Evolutionary conservation across 92 coral and sea anemone species (phyloP).

Genomic region (Muricea muricata): DNA sequence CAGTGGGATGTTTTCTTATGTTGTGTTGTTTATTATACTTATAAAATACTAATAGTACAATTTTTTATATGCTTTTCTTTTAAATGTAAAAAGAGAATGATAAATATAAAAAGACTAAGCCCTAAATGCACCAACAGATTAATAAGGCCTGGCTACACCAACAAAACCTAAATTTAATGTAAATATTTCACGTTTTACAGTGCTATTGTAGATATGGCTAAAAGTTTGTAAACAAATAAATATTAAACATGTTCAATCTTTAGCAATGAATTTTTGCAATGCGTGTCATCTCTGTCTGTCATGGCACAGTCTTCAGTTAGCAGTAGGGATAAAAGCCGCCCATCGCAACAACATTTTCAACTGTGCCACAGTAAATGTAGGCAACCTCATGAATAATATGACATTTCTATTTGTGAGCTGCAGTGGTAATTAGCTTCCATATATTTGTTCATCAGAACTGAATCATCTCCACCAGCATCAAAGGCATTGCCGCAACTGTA

Average conservation of each 20-base stretch:
- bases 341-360: constrained; percentile 23
- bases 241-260: constrained; percentile 1
- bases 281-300: constrained; percentile 22
- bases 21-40: too few species aligned
- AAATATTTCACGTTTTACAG: too few species aligned
- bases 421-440: constrained; percentile 47
- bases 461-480: constrained; percentile 39
- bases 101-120: too few species aligned
- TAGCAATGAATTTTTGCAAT: constrained; percentile 19
- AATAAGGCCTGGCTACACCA: too few species aligned
- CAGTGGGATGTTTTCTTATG: too few species aligned
- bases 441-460: constrained; percentile 31
- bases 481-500: constrained; percentile 55
- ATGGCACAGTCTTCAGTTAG: constrained; percentile 31
- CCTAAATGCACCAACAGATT: too few species aligned
- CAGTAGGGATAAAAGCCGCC: constrained; percentile 44
- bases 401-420: constrained; percentile 31
- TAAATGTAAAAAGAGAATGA: too few species aligned
- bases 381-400: constrained; percentile 37
- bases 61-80: too few species aligned
- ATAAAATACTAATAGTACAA: too few species aligned
- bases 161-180: too few species aligned
- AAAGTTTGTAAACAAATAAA: too few species aligned
- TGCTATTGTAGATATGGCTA: too few species aligned
- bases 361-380: constrained; percentile 53